These are phyloP conservation scores for Acleris literana DNA, from an alignment of 2,888 invertebrate species.

Conservation along the genomic window DNA sequence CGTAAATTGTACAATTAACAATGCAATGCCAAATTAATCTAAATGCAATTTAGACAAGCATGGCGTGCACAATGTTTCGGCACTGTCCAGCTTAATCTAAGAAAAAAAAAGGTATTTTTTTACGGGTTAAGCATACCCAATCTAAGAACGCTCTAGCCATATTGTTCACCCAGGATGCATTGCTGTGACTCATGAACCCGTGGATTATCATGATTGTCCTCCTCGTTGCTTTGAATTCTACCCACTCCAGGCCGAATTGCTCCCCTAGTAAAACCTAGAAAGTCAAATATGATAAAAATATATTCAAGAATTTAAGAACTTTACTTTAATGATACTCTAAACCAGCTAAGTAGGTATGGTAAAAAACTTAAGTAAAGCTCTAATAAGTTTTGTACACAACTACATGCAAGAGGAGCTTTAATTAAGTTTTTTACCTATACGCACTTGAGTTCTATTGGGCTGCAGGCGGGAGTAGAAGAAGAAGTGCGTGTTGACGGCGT, in stretches of 20 bases:
- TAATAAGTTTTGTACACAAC: too few relatives aligned
- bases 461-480: slow-evolving; percentile 72
- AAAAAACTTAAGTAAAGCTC: too few relatives aligned
- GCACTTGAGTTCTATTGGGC: slow-evolving; percentile 70
- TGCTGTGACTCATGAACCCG: slow-evolving; percentile 85
- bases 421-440: too few relatives aligned
- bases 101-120: too few relatives aligned
- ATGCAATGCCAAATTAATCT: too few relatives aligned
- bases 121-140: slow-evolving; percentile 67
- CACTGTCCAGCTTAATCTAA: too few relatives aligned
- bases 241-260: slow-evolving; percentile 83
- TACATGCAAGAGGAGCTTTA: too few relatives aligned
- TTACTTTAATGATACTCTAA: too few relatives aligned
- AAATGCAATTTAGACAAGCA: too few relatives aligned
- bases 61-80: too few relatives aligned
- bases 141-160: slow-evolving; percentile 83
- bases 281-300: neutral
- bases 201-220: slow-evolving; percentile 85
- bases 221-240: slow-evolving; percentile 80
- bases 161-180: slow-evolving; percentile 83
- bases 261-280: slow-evolving; percentile 65
- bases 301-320: neutral
- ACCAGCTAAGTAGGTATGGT: neutral
- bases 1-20: neutral
- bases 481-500: slow-evolving; percentile 76